Base-by-base conservation (phyloP, 1,140 invertebrate genomes). In the Drosophila lacteicornis region DNA sequence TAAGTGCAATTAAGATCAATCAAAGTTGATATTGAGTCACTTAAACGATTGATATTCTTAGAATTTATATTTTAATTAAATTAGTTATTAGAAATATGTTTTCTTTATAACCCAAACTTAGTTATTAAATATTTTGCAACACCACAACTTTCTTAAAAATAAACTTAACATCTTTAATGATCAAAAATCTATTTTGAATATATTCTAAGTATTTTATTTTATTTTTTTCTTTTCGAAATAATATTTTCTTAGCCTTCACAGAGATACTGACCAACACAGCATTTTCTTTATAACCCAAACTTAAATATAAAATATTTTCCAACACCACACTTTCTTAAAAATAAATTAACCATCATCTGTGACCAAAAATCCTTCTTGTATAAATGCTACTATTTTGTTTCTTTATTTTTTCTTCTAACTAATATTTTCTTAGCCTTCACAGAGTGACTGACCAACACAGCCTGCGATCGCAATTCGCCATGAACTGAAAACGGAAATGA, bases 401-500 rank as follows among this genome's bases (percentile, higher is more conserved):
- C 11, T 53, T 17, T 5, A 22, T 55, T 9, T 9, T 2, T 46
- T 22, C 17, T 13, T 47, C 3, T 15, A 49, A 51, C 27, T 19
- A 15, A 15, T n/a, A 30, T 27, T 11, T 30, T 2, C 0, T 12
- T 4, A 17, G 11, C 40, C 40, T n/a, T 42, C 40, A 2, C 40
- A 15, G 33, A 36, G 33, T 0, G 6, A 40, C 12, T 30, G 40
- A 15, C 17, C 62, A 42, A 68, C 62, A 53, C 62, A 53, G 9
- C 12, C 25, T 19, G 1, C 13, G 49, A 25, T 46, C n/a, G 12
- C 57, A 42, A 55, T 55, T 62, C 49, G 36, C 60, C 22, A 30
- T 68, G 62, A 38, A 46, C 62, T 47, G 42, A 57, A 53, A 86
- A 79, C 82, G 82, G 71, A 88, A 83, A 80, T 87, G 77, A 80